Conservation (phyloP, 2,888 invertebrate species). For the Therioaphis trifolii region DNA sequence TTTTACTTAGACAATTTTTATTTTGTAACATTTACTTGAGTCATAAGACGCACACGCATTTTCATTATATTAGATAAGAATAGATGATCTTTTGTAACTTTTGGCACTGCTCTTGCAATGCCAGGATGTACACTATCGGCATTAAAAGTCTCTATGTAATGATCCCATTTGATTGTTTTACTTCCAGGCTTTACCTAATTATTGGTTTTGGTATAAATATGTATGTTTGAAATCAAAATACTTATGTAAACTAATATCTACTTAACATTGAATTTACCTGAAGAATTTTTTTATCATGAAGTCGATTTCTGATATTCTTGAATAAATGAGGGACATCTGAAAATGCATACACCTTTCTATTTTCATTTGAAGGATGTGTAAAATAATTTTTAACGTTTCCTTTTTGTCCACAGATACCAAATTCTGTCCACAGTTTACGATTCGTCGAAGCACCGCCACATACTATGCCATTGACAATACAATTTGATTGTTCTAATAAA, state of each 20-base stretch:
- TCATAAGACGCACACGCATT: too few relatives aligned
- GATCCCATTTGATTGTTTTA: neutral
- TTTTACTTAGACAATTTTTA: too few relatives aligned
- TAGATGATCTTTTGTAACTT: constrained; percentile 2
- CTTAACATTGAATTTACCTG: neutral
- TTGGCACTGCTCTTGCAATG: neutral
- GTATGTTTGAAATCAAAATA: neutral
- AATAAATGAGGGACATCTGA: constrained; percentile 13
- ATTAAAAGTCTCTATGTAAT: constrained; percentile 14
- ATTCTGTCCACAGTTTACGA: constrained; percentile 12
- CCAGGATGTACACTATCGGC: neutral
- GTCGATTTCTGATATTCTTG: constrained; percentile 14
- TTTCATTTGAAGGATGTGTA: too few relatives aligned
- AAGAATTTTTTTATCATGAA: neutral
- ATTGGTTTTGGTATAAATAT: too few relatives aligned
- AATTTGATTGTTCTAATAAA: neutral
- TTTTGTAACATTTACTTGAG: too few relatives aligned
- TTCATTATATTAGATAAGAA: too few relatives aligned
- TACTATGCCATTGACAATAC: neutral
- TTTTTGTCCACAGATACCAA: neutral
- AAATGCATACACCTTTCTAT: constrained; percentile 11
- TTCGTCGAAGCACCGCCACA: constrained; percentile 19
- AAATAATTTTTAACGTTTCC: constrained; percentile 19
- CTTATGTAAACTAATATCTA: neutral
- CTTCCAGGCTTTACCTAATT: constrained; percentile 8